Percentiles rank a stretch among this genome's conserved stretches.
Conservation (phyloP, 2,797 vertebrate species). For the Lacerta agilis region DNA sequence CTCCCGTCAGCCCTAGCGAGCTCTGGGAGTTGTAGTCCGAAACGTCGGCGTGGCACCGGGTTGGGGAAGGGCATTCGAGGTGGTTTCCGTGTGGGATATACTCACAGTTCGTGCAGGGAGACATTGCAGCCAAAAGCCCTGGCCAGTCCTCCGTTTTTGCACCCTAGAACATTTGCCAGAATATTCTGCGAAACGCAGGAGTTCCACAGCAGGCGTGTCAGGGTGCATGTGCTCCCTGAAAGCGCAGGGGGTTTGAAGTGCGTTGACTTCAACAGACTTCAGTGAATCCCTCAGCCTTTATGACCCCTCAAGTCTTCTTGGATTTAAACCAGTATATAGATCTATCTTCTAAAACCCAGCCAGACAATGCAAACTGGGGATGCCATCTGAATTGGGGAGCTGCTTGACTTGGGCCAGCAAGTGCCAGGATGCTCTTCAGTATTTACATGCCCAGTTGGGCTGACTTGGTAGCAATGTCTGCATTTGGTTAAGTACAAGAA, state of each 20-base stretch:
- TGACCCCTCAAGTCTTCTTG: neutral
- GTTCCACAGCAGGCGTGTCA: neutral
- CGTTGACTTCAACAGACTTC: neutral
- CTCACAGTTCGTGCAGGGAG: neutral
- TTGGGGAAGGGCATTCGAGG: neutral
- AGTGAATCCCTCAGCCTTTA: neutral
- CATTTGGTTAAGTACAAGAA: neutral
- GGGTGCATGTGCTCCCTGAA: neutral
- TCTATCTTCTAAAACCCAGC: neutral
- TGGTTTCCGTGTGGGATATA: neutral
- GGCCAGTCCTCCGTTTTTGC: neutral
- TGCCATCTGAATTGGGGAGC: neutral
- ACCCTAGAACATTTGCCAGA: neutral
- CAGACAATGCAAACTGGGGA: too few species aligned
- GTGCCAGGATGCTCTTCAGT: neutral
- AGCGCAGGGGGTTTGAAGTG: too few species aligned
- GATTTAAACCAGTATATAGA: neutral
- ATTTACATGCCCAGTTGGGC: neutral
- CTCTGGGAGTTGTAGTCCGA: too few species aligned
- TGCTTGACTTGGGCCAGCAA: neutral
- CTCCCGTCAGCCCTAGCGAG: too few species aligned
- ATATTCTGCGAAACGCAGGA: neutral
- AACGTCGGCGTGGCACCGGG: too few species aligned
- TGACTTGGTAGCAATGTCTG: neutral
- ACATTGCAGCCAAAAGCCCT: neutral